Conservation (phyloP, 2,113 vertebrate genomes). For the Bufo gargarizans region DNA sequence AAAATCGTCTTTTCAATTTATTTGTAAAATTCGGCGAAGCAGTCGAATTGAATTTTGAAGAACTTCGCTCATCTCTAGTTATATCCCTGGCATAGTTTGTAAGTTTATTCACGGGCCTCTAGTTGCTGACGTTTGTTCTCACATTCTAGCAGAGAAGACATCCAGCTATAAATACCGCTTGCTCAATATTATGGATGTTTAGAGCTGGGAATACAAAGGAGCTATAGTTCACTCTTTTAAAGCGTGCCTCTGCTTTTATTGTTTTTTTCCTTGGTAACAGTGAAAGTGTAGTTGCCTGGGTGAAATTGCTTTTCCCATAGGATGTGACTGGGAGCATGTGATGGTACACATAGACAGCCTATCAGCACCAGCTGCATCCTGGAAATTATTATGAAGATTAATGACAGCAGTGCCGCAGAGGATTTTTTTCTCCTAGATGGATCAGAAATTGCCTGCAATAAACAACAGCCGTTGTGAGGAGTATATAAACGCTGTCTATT, state of each 20-base stretch:
- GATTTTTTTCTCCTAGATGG: not conserved
- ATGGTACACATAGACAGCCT: constrained; percentile 20
- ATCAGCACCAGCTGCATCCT: constrained; percentile 14
- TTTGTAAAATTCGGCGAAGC: no score
- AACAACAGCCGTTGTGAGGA: not conserved
- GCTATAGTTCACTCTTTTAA: constrained; percentile 14
- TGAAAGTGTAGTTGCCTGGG: constrained; percentile 7
- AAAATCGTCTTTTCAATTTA: no score
- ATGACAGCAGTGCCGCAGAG: constrained; percentile 16
- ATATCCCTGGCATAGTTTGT: not conserved
- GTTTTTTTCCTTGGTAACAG: constrained; percentile 28
- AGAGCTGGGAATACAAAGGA: not conserved
- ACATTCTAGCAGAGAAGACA: not conserved
- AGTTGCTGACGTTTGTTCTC: not conserved
- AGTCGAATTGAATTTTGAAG: no score
- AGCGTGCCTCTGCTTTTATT: constrained; percentile 5
- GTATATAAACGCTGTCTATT: not conserved
- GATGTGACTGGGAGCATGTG: constrained; percentile 32
- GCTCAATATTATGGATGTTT: constrained; percentile 4
- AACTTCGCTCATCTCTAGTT: no score
- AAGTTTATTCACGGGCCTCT: not conserved
- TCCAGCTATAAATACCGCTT: not conserved
- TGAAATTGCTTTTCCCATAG: constrained; percentile 37
- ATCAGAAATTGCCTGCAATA: constrained; percentile 21
- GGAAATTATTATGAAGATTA: constrained; percentile 48